Conservation (phyloP, 2,888 invertebrate species). For the Meiosimyza decipiens region DNA sequence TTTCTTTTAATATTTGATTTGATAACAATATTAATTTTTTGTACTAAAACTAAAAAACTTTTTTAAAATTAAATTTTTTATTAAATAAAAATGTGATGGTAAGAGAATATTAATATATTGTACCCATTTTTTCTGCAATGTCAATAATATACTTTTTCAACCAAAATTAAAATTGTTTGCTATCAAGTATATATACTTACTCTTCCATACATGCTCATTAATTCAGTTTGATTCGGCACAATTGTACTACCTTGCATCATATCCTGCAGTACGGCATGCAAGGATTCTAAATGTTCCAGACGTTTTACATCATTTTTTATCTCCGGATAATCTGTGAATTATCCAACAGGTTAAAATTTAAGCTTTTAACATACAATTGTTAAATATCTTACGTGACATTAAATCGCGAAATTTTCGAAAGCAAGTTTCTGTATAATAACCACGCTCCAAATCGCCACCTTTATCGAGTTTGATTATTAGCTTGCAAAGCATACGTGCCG, state of each 20-base stretch:
- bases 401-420: constrained; percentile 86
- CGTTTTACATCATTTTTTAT: constrained; percentile 79
- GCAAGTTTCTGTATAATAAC: constrained; percentile 76
- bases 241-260: constrained; percentile 74
- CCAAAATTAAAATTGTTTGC: no score
- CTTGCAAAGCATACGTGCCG: constrained; percentile 81
- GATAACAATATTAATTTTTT: no score
- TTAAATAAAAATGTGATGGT: no score
- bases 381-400: constrained; percentile 83
- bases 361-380: neutral
- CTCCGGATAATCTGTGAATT: constrained; percentile 79
- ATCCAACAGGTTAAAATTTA: neutral
- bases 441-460: constrained; percentile 75
- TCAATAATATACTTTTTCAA: no score
- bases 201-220: constrained; percentile 88
- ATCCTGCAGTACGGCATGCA: constrained; percentile 78
- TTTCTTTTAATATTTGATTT: no score
- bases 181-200: constrained; percentile 69
- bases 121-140: no score
- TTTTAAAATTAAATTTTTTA: no score
- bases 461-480: constrained; percentile 73
- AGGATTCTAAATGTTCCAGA: constrained; percentile 82
- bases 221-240: constrained; percentile 80
- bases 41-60: no score
- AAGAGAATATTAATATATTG: no score